These are phyloP conservation scores for Physella acuta DNA, from an alignment of 1,140 invertebrate species.

Conservation along the genomic window DNA sequence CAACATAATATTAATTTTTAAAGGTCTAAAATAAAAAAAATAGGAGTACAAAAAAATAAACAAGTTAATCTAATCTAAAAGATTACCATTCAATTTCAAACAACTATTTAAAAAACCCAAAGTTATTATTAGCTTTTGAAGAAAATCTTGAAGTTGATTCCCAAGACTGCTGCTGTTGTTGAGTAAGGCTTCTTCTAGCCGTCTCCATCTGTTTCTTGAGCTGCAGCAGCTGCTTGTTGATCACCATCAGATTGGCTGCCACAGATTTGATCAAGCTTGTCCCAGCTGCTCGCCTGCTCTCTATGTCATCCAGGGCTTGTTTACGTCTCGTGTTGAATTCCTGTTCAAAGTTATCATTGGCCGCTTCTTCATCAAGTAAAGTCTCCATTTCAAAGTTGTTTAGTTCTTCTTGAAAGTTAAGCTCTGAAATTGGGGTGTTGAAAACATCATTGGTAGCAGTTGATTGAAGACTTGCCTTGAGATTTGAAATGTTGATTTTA, in stretches of 20 bases:
- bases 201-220: constrained; percentile 21
- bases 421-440: too few species aligned
- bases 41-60: background rate
- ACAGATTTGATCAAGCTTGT: background rate
- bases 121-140: background rate
- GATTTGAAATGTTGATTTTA: too few species aligned
- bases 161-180: background rate
- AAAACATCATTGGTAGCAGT: too few species aligned
- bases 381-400: too few species aligned
- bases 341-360: constrained; percentile 1
- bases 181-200: background rate
- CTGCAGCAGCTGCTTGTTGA: constrained; percentile 6
- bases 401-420: too few species aligned
- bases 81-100: background rate
- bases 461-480: too few species aligned
- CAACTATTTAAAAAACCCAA: background rate
- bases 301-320: background rate
- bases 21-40: background rate
- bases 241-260: background rate
- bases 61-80: background rate
- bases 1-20: too few species aligned
- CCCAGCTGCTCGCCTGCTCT: background rate
- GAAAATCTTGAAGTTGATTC: background rate
- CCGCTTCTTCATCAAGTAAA: too few species aligned
- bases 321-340: background rate